Base-by-base conservation (phyloP, 2,888 invertebrate genomes). In the Trichacis sp. region DNA sequence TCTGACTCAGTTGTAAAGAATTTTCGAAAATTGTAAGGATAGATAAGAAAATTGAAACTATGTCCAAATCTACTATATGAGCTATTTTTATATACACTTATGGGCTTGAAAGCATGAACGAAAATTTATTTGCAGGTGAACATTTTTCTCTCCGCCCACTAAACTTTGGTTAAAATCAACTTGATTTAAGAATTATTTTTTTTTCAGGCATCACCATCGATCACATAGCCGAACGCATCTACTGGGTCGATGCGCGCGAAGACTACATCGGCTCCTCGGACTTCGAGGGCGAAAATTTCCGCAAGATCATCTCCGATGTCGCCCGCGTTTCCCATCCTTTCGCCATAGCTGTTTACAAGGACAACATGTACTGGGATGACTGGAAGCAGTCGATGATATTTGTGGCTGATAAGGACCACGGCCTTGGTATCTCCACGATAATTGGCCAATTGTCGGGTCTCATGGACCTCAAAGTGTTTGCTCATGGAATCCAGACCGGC, bases 281-380 rank as follows among this genome's bases (percentile, higher is more conserved):
- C 80, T 85, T 93, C 42, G 88, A 93, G 72, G 94, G 94, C 0
- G 85, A 86, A 38, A 80, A 85, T 58, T 90, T 93, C 73, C 89
- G 88, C 67, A 90, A 90, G 73, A 88, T 94, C 5, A 83, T 92
- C 9, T 85, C 87, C 64, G 87, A 90, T 57, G 88, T 89, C 57
- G 88, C 89, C 0, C 88, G 89, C 45, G 90, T 93, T 0, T 88
- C 91, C 0, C 95, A 95, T 87, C 95, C 95, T 3, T 96, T 95
- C 78, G 92, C 94, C 0, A 91, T 96, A 0, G 93, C 92, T 0
- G 91, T 96, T 0, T 91, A 93, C 76, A 96, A 96, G 83, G 92
- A 93, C 75, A 88, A 89, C 72, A 89, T 96, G 88, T 95, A 92
- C 77, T 96, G 95, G 95, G 93, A 95, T 76, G 96, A 96, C 80